These are phyloP conservation scores for Phycodurus eques DNA, from an alignment of 2,113 vertebrate genomes.

Conservation along the genomic window DNA sequence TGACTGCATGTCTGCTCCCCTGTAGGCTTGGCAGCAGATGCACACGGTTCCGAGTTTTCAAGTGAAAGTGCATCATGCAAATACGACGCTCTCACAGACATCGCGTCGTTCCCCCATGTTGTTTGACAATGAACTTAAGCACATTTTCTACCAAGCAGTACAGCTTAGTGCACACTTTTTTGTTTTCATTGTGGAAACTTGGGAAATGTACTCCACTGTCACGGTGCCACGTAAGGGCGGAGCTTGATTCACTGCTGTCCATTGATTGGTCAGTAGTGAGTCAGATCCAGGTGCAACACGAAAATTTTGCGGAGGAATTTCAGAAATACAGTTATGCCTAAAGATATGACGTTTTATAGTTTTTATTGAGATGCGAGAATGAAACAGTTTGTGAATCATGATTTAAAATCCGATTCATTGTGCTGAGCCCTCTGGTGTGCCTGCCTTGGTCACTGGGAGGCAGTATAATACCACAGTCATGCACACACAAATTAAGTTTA, in stretches of 20 bases:
- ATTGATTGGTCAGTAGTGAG: not conserved
- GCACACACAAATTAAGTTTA: no score
- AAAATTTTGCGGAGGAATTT: not conserved
- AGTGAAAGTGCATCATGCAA: constrained; percentile 64
- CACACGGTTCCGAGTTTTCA: constrained; percentile 47
- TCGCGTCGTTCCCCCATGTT: constrained; percentile 34
- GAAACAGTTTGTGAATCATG: no score
- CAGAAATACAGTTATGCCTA: no score
- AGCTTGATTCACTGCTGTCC: not conserved
- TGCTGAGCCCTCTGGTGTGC: no score
- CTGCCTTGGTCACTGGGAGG: no score
- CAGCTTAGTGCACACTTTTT: not conserved
- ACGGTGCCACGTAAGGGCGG: not conserved
- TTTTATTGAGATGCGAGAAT: no score
- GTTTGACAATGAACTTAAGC: constrained; percentile 31
- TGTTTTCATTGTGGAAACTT: not conserved
- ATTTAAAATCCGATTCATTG: no score
- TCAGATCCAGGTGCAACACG: not conserved
- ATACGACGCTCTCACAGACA: constrained; percentile 31
- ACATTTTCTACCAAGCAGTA: not conserved
- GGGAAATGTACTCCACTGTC: not conserved
- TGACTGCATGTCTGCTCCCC: constrained; percentile 68
- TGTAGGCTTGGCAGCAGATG: constrained; percentile 58
- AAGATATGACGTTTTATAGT: no score
- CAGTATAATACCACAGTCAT: no score